Evolutionary conservation across 2,797 vertebrate species (phyloP).

Genomic region (Chloroceryle amazona): DNA sequence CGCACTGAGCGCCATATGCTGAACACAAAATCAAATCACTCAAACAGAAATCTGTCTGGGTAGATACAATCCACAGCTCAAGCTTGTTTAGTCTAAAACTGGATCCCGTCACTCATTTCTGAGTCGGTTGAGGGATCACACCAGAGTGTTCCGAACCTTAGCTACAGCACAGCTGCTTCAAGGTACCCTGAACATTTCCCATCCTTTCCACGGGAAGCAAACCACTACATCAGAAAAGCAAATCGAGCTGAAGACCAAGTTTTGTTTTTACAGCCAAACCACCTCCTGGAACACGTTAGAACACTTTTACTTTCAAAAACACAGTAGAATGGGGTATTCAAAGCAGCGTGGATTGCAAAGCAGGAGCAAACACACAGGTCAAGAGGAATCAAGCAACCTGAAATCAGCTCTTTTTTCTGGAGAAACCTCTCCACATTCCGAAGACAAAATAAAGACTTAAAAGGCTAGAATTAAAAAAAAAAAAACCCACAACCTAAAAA

Average conservation of each 20-base stretch:
- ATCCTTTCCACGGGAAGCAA: fast-evolving
- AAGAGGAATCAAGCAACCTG: background rate
- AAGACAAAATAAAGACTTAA: background rate
- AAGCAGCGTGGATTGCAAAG: background rate
- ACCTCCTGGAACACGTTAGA: fast-evolving
- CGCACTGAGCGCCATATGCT: fast-evolving
- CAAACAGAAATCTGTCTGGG: background rate
- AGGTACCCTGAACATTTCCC: background rate
- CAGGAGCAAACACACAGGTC: background rate
- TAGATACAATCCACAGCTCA: background rate
- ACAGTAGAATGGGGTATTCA: background rate
- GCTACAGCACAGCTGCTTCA: background rate
- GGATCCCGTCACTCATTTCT: background rate
- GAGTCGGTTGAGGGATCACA: background rate
- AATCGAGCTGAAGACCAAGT: background rate
- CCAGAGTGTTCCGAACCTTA: background rate
- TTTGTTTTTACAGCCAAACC: background rate
- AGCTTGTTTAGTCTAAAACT: fast-evolving
- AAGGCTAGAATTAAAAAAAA: background rate
- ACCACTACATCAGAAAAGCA: background rate
- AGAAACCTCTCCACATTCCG: background rate
- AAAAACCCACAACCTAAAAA: too few relatives aligned
- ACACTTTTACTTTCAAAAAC: background rate
- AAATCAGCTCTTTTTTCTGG: background rate
- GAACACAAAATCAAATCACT: background rate